Base-by-base conservation (phyloP, 2,888 invertebrate species). In the Petrolisthes cinctipes region DNA sequence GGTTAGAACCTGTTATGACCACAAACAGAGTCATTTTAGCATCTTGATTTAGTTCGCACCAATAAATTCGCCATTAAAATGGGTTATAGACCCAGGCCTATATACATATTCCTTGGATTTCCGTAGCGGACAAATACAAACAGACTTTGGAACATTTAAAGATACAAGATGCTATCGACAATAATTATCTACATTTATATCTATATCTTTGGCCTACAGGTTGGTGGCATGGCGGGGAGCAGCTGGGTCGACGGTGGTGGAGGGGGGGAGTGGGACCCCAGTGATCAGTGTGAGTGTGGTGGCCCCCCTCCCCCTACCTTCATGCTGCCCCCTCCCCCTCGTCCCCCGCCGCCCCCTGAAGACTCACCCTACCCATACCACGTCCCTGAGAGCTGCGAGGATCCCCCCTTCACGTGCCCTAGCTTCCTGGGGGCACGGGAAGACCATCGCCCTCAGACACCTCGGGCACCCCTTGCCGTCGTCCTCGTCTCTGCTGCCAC, bases 401-500 rank as follows among this genome's bases (percentile, higher is more conserved):
- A 17, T 20, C 23, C 75, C 53, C 82, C 81, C 56, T 79, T 85
- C 79, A 85, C 86, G 37, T 87, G 86, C 73, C 86, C 86, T 9
- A 75, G 81, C 57, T 79, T 87, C 54, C 83, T 87, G 57, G 86
- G 86, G 57, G 86, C 86, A 14, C 86, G 83, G 6, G 86, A 85
- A 57, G 85, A 87, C 79, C 83, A 83, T 5, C 56, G 86, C 66
- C 82, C 86, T 17, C 20, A 61, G 20, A 53, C 56, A 9, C 68
- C 71, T 17, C 78, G 79, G 51, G 86, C 86, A 9, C 83, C 82
- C 23, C 20, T 87, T 23, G 83, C 86, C 17, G 86, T 83, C 11
- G 86, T 87, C 79, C 79, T 87, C 51, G 86, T 87, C 17, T 87
- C 86, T 4, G 86, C 86, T n/a, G 82, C 86, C 6, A 87, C 86